phyloP scores from a whole-genome alignment of 2,888 invertebrate species.

The Argyresthia goedartella region DNA sequence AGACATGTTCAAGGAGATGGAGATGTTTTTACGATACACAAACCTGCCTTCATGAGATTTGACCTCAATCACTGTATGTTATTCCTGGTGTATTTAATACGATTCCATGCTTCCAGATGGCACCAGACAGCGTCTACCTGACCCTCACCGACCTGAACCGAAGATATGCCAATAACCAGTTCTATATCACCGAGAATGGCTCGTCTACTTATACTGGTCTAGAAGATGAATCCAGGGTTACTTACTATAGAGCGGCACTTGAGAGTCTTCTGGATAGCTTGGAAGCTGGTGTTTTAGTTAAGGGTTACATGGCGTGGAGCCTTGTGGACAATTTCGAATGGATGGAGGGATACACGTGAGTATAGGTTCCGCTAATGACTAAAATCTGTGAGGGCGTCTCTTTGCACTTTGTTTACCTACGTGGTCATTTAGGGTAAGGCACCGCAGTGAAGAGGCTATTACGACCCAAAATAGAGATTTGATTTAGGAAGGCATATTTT shows the following conservation, averaged over 20 bases:
- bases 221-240: constrained; percentile 31
- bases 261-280: neutral
- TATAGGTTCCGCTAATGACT: too few species aligned
- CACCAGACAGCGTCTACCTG: constrained; percentile 17
- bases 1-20: too few species aligned
- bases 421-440: too few species aligned
- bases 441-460: too few species aligned
- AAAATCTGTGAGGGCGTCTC: too few species aligned
- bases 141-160: constrained; percentile 16
- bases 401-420: too few species aligned
- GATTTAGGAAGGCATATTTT: too few species aligned
- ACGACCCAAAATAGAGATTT: too few species aligned
- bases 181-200: constrained; percentile 64
- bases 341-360: constrained; percentile 26
- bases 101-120: constrained; percentile 11
- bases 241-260: neutral
- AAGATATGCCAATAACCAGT: constrained; percentile 43
- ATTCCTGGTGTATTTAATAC: neutral
- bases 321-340: constrained; percentile 58
- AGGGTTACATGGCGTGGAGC: constrained; percentile 44
- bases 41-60: too few species aligned
- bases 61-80: neutral
- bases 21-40: too few species aligned
- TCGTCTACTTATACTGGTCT: constrained; percentile 31
- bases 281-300: constrained; percentile 20